These are phyloP conservation scores for Dasyornis broadbenti DNA, from an alignment of 2,113 vertebrate species.

Conservation along the genomic window DNA sequence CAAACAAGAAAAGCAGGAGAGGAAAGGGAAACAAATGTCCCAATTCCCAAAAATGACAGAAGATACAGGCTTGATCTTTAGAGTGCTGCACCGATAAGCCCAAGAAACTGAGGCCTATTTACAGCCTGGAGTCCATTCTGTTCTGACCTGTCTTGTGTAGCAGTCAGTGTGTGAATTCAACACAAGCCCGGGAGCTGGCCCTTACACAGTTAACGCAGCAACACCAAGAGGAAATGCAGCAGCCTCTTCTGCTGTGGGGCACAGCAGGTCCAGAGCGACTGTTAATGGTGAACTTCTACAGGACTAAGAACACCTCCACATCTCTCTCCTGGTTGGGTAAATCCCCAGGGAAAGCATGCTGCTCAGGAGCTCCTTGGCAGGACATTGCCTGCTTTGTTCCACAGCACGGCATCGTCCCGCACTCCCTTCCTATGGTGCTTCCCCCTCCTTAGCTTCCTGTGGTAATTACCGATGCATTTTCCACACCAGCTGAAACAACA, in stretches of 20 bases:
- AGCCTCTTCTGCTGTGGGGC: not conserved
- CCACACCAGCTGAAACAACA: slow-evolving; percentile 68
- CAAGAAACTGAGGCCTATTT: not conserved
- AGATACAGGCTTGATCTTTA: not conserved
- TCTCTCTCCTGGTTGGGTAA: not conserved
- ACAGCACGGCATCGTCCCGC: not conserved
- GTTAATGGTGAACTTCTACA: not conserved
- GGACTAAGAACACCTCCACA: not conserved
- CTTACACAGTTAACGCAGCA: not conserved
- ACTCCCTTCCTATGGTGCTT: not conserved
- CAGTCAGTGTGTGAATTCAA: not conserved
- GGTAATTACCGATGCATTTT: slow-evolving; percentile 15
- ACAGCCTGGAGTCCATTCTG: not conserved
- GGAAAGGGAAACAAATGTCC: not conserved
- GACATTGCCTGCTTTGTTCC: slow-evolving; percentile 5
- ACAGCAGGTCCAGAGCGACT: not conserved
- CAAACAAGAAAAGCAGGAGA: not conserved
- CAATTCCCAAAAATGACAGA: not conserved
- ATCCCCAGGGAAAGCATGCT: not conserved
- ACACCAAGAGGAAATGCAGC: not conserved
- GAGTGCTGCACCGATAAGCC: not conserved
- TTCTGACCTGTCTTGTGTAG: not conserved
- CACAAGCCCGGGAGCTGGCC: not conserved
- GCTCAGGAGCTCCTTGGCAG: slow-evolving; percentile 31
- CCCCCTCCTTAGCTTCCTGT: slow-evolving; percentile 2